Percentiles rank a stretch among this genome's conserved stretches.
These are phyloP conservation scores for Protonibea diacanthus DNA, from an alignment of 2,797 vertebrate species.

Conservation along the genomic window DNA sequence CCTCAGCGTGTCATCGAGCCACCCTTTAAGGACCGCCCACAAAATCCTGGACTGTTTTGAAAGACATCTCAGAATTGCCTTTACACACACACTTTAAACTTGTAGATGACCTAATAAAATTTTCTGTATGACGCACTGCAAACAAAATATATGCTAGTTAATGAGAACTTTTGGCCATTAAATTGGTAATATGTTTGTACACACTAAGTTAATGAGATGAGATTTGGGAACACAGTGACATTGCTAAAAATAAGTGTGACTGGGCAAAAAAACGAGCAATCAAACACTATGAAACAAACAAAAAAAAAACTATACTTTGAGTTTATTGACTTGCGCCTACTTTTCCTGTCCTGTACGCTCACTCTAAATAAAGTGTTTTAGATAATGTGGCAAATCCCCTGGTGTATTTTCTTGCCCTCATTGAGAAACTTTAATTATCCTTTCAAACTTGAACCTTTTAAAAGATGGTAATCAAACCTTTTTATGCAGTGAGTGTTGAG, in stretches of 20 bases:
- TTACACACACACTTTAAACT: no score
- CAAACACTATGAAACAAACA: background rate
- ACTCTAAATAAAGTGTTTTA: background rate
- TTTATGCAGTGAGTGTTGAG: background rate
- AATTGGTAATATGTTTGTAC: background rate
- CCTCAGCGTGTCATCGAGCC: no score
- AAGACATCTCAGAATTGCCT: no score
- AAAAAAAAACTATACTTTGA: no score
- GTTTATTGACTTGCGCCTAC: background rate
- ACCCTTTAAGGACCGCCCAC: no score
- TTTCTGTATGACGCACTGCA: no score
- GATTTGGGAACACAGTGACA: background rate
- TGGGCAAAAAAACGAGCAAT: background rate
- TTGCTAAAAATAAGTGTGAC: background rate
- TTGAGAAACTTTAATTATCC: background rate
- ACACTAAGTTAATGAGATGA: background rate
- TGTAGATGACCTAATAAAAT: no score
- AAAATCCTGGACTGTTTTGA: no score
- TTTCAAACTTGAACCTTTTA: background rate
- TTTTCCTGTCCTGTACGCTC: background rate
- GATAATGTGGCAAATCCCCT: no score
- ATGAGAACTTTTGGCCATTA: background rate
- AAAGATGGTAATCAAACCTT: background rate
- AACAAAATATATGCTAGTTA: background rate
- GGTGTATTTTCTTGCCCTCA: no score